Percentiles rank a stretch among this genome's conserved stretches.
phyloP scores from a whole-genome alignment of 2,113 vertebrate species.

The Aptenodytes patagonicus region DNA sequence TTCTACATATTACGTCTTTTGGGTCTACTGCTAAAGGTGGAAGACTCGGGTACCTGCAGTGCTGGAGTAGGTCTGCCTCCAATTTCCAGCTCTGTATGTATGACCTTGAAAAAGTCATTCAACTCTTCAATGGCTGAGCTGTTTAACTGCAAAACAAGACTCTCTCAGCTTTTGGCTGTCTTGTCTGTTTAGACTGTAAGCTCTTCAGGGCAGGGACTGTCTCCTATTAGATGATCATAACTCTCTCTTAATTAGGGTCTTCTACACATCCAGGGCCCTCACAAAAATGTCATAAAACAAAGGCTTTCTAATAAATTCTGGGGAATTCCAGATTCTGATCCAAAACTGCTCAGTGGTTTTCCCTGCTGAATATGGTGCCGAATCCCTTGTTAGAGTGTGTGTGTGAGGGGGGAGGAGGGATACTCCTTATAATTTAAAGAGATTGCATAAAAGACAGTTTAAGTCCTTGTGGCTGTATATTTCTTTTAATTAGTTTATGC shows the following conservation, averaged over 20 bases:
- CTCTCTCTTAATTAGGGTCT: conserved; percentile 36
- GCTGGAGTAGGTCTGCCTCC: not conserved
- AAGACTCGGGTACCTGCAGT: not conserved
- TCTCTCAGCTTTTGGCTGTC: conserved; percentile 4
- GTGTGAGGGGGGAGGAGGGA: not conserved
- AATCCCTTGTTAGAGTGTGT: not conserved
- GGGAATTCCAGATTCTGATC: conserved; percentile 23
- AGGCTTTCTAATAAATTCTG: conserved; percentile 45
- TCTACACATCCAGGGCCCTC: conserved; percentile 24
- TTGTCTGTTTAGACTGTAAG: conserved; percentile 28
- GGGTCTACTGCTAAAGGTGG: not conserved
- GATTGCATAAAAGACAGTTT: conserved; percentile 66
- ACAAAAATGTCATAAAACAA: conserved; percentile 28
- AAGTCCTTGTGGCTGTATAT: conserved; percentile 72
- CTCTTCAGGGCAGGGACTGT: conserved; percentile 51
- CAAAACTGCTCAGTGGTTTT: conserved; percentile 50
- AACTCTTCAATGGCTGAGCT: not conserved
- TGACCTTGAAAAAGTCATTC: conserved; percentile 36
- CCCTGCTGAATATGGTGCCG: not conserved
- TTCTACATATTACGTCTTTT: not conserved
- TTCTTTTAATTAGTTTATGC: conserved; percentile 77
- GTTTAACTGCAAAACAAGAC: not conserved
- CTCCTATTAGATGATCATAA: conserved; percentile 41
- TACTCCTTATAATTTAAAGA: conserved; percentile 57
- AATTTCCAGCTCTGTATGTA: not conserved